Percentiles rank a stretch among this genome's conserved stretches.
phyloP scores from a whole-genome alignment of 2,797 vertebrate genomes.

The Moxostoma hubbsi region DNA sequence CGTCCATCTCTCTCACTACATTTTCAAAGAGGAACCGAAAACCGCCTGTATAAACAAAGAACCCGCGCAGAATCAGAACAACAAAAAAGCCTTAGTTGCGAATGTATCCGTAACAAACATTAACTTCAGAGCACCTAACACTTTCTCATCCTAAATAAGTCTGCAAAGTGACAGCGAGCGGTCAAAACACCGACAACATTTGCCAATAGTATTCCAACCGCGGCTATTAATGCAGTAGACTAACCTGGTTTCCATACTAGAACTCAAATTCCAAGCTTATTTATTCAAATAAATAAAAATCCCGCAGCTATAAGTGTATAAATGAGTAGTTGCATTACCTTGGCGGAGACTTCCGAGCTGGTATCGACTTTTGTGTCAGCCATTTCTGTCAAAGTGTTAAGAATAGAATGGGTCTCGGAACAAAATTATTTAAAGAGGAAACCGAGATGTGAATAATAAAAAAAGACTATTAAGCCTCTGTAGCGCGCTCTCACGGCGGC shows the following conservation, averaged over 20 bases:
- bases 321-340: slow-evolving; percentile 56
- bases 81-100: slow-evolving; percentile 50
- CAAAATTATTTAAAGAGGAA: slow-evolving; percentile 60
- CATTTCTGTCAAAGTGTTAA: slow-evolving; percentile 62
- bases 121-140: slow-evolving; percentile 55
- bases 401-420: slow-evolving; percentile 57
- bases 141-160: slow-evolving; percentile 37
- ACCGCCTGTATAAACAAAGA: slow-evolving; percentile 62
- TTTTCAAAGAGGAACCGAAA: slow-evolving; percentile 57
- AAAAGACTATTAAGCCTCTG: slow-evolving; percentile 64
- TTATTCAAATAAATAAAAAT: slow-evolving; percentile 2
- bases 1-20: slow-evolving; percentile 37
- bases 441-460: slow-evolving; percentile 54
- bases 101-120: slow-evolving; percentile 44
- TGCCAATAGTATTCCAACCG: neutral
- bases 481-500: slow-evolving; percentile 61
- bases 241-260: neutral
- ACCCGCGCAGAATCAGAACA: slow-evolving; percentile 57
- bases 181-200: slow-evolving; percentile 30
- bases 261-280: slow-evolving; percentile 7
- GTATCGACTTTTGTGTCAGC: slow-evolving; percentile 71
- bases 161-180: slow-evolving; percentile 19
- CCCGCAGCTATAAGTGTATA: slow-evolving; percentile 6
- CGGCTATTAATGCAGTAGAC: no score
- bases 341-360: slow-evolving; percentile 66